Percentiles rank a stretch among this genome's conserved stretches.
These are phyloP conservation scores for Drosophila helvetica DNA, from an alignment of 2,888 invertebrate genomes.

Conservation along the genomic window DNA sequence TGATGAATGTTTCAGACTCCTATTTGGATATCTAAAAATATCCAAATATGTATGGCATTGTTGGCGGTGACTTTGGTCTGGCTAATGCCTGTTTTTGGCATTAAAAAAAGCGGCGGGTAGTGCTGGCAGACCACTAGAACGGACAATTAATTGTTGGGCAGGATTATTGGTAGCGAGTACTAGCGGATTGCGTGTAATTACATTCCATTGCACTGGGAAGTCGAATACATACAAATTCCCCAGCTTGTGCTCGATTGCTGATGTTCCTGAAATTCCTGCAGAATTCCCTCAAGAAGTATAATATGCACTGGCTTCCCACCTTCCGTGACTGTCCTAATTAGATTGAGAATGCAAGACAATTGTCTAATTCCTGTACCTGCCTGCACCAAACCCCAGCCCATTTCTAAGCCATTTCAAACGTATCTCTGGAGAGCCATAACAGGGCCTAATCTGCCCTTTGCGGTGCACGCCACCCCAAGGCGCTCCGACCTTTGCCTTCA, in stretches of 20 bases:
- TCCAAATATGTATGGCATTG: slow-evolving; percentile 5
- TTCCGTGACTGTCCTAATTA: not conserved
- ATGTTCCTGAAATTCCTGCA: not conserved
- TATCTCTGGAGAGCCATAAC: not conserved
- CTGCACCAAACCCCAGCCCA: not conserved
- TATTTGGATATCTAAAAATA: slow-evolving; percentile 59
- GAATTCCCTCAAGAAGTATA: not conserved
- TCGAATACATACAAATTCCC: no score
- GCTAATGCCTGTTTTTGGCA: slow-evolving; percentile 42
- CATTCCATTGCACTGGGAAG: not conserved
- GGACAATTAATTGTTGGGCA: slow-evolving; percentile 28
- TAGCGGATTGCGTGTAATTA: not conserved
- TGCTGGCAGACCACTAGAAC: not conserved
- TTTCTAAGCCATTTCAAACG: not conserved
- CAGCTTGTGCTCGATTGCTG: no score
- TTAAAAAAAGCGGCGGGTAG: not conserved
- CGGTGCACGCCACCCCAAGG: not conserved
- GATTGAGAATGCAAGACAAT: not conserved
- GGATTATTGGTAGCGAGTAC: slow-evolving; percentile 10
- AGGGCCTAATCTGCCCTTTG: not conserved
- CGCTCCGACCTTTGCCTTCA: slow-evolving; percentile 8
- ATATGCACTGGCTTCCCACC: not conserved
- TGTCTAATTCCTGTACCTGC: not conserved
- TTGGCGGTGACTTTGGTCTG: slow-evolving; percentile 36
- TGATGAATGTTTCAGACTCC: slow-evolving; percentile 59